A percentile compares a stretch with the other conserved stretches of the same genome.
These are phyloP conservation scores for Clupea harengus DNA, from an alignment of 2,113 vertebrate species.

Conservation along the genomic window DNA sequence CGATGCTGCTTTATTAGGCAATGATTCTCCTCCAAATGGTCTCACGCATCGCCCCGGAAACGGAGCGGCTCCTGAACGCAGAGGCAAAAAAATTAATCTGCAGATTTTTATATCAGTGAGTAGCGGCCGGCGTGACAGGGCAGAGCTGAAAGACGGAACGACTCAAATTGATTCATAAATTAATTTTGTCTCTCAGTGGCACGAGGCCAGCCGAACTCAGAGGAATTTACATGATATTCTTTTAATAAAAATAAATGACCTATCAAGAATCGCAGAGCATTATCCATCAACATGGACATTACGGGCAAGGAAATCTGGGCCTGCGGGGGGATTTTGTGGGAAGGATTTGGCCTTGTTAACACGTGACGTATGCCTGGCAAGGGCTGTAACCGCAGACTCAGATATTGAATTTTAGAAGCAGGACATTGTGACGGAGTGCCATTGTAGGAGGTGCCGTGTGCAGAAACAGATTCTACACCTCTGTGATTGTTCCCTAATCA, in stretches of 20 bases:
- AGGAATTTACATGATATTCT: conserved; percentile 82
- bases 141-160: neutral
- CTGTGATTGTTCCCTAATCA: neutral
- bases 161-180: conserved; percentile 81
- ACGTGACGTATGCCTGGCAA: conserved; percentile 34
- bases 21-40: too few relatives aligned
- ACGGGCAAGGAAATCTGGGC: conserved; percentile 32
- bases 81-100: neutral
- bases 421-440: conserved; percentile 22
- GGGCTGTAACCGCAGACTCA: neutral
- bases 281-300: conserved; percentile 77
- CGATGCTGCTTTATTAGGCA: too few relatives aligned
- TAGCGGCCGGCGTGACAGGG: neutral
- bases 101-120: conserved; percentile 4
- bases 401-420: conserved; percentile 22
- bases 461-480: neutral
- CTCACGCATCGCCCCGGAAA: too few relatives aligned
- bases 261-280: conserved; percentile 80
- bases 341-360: conserved; percentile 40
- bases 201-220: conserved; percentile 74
- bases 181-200: conserved; percentile 79
- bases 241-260: conserved; percentile 92
- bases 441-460: neutral
- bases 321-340: neutral
- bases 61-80: too few relatives aligned